Percentiles rank a stretch among this genome's conserved stretches.
phyloP scores from a whole-genome alignment of 2,797 vertebrate genomes.

The Falco cherrug region DNA sequence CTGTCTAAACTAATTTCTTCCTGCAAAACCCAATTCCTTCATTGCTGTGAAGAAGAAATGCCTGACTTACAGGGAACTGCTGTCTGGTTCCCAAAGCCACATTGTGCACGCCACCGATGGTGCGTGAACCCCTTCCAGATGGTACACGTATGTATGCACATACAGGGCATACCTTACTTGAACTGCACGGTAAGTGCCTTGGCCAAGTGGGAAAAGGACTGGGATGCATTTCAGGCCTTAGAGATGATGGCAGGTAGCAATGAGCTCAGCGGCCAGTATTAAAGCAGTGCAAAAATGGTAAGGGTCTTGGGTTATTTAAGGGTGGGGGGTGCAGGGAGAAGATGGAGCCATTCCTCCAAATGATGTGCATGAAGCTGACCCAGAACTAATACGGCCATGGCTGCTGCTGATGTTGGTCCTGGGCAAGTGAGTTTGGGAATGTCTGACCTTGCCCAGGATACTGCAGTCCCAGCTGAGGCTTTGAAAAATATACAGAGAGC shows the following conservation, averaged over 20 bases:
- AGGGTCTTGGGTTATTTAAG: neutral
- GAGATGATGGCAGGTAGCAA: neutral
- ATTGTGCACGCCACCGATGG: no score
- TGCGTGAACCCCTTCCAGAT: neutral
- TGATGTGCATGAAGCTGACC: neutral
- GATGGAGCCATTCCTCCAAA: neutral
- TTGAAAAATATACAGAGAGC: neutral
- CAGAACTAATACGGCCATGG: neutral
- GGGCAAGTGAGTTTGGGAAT: neutral
- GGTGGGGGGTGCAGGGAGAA: neutral
- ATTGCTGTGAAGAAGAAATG: neutral
- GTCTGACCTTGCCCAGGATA: neutral
- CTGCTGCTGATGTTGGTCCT: neutral
- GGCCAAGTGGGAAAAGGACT: neutral
- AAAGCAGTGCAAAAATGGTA: neutral
- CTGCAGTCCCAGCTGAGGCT: neutral
- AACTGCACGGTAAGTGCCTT: neutral
- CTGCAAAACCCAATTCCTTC: neutral
- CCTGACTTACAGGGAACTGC: neutral
- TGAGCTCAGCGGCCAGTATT: neutral
- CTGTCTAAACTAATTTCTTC: neutral
- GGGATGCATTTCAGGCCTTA: neutral
- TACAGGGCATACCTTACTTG: neutral
- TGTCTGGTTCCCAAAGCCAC: neutral
- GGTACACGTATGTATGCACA: accelerated